Evolutionary conservation across 2,113 vertebrate genomes (phyloP).

Genomic region (Anarhynchus alexandrinus): DNA sequence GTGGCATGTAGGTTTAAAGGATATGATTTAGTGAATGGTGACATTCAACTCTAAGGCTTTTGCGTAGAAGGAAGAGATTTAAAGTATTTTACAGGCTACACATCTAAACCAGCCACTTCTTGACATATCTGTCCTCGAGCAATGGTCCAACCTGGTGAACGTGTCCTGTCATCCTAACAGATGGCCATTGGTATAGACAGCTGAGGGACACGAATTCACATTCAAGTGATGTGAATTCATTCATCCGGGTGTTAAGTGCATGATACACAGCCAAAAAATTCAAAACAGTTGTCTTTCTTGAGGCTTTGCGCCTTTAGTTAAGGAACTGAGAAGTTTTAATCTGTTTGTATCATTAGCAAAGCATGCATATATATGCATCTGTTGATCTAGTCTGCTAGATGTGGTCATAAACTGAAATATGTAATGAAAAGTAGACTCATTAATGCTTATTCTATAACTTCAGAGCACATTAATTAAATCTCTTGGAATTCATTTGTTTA

Average conservation of each 20-base stretch:
- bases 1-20: not conserved
- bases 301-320: not conserved
- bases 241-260: not conserved
- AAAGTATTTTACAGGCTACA: not conserved
- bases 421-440: not conserved
- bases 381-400: not conserved
- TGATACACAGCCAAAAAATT: not conserved
- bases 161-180: not conserved
- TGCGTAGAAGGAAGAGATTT: not conserved
- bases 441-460: not conserved
- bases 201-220: not conserved
- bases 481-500: not conserved
- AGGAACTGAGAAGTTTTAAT: not conserved
- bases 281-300: not conserved
- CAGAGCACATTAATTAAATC: not conserved
- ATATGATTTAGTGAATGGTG: not conserved
- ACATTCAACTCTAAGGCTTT: not conserved
- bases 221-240: not conserved
- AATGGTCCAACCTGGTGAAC: not conserved
- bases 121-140: conserved; percentile 1
- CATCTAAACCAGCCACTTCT: not conserved
- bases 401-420: not conserved
- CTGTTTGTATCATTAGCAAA: not conserved
- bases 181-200: not conserved
- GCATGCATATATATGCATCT: not conserved